phyloP scores from a whole-genome alignment of 2,888 invertebrate species.

The Apoda limacodes region DNA sequence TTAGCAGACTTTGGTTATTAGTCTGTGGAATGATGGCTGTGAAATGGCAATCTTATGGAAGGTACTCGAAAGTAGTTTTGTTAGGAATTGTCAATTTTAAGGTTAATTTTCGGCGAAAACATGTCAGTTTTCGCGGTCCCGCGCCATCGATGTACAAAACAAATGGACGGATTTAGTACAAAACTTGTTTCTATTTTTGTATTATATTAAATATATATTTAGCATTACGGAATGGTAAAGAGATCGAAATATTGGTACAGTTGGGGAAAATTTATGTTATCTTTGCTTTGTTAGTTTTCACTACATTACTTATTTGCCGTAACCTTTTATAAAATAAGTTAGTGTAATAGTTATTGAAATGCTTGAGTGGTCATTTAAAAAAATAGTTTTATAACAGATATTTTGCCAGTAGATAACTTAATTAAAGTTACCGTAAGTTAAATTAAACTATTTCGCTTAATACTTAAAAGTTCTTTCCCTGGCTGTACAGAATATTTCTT shows the following conservation, averaged over 20 bases:
- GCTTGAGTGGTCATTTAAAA: too few relatives aligned
- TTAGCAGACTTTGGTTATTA: slow-evolving; percentile 13
- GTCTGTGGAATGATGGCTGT: slow-evolving; percentile 34
- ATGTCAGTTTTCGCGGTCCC: slow-evolving; percentile 44
- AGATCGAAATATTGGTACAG: slow-evolving; percentile 25
- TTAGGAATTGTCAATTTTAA: slow-evolving; percentile 7
- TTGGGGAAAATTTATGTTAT: slow-evolving; percentile 25
- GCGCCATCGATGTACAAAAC: slow-evolving; percentile 57
- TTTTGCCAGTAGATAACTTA: too few relatives aligned
- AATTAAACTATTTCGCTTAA: too few relatives aligned
- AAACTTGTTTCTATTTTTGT: slow-evolving; percentile 69
- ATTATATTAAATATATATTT: slow-evolving; percentile 57
- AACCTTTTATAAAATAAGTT: too few relatives aligned
- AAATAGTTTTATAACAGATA: too few relatives aligned
- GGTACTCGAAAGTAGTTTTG: background rate
- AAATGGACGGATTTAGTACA: slow-evolving; percentile 61
- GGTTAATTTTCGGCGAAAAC: slow-evolving; percentile 16
- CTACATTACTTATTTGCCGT: too few relatives aligned
- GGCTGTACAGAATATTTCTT: too few relatives aligned
- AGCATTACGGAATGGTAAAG: slow-evolving; percentile 42
- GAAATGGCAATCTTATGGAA: slow-evolving; percentile 21
- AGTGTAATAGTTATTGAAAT: too few relatives aligned
- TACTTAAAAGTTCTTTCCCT: too few relatives aligned
- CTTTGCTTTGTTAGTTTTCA: too few relatives aligned
- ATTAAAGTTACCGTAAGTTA: too few relatives aligned